Evolutionary conservation across 1,140 invertebrate species (phyloP).

Genomic region (Neuroterus valhalla): DNA sequence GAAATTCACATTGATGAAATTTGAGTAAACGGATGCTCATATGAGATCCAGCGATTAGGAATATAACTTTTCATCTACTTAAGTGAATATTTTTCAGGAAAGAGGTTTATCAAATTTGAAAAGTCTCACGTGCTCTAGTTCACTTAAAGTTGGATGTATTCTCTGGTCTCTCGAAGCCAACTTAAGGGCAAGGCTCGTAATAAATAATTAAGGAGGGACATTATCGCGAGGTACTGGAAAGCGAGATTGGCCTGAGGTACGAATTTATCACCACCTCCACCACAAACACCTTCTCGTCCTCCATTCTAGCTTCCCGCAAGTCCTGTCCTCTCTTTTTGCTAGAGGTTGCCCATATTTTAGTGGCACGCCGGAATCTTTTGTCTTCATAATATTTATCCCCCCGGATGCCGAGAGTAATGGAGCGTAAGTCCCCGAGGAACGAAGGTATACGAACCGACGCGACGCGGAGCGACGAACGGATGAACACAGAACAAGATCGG

Average conservation of each 20-base stretch:
- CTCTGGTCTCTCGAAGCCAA: neutral
- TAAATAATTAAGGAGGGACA: constrained; percentile 64
- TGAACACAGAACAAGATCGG: constrained; percentile 48
- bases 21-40: too few species aligned
- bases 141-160: neutral
- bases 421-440: constrained; percentile 47
- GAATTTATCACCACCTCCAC: constrained; percentile 58
- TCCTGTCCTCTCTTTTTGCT: constrained; percentile 34
- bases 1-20: neutral
- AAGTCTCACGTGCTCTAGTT: neutral
- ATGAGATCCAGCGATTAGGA: too few species aligned
- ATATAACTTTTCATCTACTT: neutral
- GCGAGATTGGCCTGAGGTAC: constrained; percentile 49
- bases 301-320: constrained; percentile 25
- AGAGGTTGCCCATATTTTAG: constrained; percentile 57
- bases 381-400: constrained; percentile 70
- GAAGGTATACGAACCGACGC: too few species aligned
- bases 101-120: neutral
- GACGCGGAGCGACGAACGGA: constrained; percentile 40
- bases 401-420: constrained; percentile 57
- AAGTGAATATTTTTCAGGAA: neutral
- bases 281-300: constrained; percentile 35
- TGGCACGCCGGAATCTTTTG: constrained; percentile 64
- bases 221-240: constrained; percentile 57
- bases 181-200: constrained; percentile 33